phyloP scores from a whole-genome alignment of 2,888 invertebrate species.

The Euzophera pinguis region DNA sequence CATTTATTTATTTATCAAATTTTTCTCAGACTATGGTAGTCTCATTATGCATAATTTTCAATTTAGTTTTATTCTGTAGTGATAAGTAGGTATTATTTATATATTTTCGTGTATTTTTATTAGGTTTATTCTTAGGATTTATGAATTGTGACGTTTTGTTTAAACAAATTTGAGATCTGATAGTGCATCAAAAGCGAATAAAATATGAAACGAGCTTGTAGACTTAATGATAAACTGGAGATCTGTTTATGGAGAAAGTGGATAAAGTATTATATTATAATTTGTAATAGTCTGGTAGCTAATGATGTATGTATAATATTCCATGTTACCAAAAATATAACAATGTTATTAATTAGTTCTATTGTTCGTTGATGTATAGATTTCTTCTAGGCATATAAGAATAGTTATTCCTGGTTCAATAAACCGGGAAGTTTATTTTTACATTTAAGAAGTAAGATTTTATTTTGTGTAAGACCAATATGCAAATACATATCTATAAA shows the following conservation, averaged over 20 bases:
- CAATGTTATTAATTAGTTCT: constrained; percentile 60
- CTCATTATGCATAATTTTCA: no score
- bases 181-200: constrained; percentile 23
- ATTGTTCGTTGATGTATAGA: constrained; percentile 68
- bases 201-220: constrained; percentile 39
- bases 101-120: no score
- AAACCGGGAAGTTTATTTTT: constrained; percentile 74
- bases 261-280: constrained; percentile 17
- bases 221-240: constrained; percentile 29
- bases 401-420: constrained; percentile 66
- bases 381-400: constrained; percentile 59
- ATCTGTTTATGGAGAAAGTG: constrained; percentile 22
- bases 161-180: constrained; percentile 1
- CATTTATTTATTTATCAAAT: no score
- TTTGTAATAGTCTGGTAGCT: constrained; percentile 37
- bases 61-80: no score
- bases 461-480: constrained; percentile 77
- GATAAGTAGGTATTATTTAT: no score
- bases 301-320: constrained; percentile 58
- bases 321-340: constrained; percentile 73
- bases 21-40: no score
- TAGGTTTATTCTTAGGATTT: no score
- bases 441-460: constrained; percentile 68
- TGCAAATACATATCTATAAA: constrained; percentile 72
- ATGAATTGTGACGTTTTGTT: background rate